Evolutionary conservation across 2,888 invertebrate genomes (phyloP), one percentile per base, ranked within the genome.

Genomic region (Caenorhabditis panamensis): DNA sequence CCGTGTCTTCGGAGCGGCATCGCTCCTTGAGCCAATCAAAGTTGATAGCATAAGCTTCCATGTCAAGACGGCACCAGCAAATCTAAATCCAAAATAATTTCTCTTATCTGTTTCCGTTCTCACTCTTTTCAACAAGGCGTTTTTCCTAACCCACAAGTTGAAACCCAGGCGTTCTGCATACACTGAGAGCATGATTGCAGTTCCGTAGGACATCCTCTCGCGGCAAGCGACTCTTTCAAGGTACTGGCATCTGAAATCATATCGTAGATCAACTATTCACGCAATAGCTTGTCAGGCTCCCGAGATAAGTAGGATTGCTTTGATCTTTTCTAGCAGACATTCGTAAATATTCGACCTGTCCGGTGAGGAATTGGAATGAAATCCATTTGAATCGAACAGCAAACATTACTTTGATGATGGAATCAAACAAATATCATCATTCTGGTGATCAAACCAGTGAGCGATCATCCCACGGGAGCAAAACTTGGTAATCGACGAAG

Each of bases 151-250:
- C 62, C 87, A 80, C 6, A 91, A 82, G 6, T 64, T 20, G 37
- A 84, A 84, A 11, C 72, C 67, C 20, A 58, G 28, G 22, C 78
- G 53, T 9, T 62, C 53, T 5, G 79, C 75, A 9, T 54, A 66
- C 83, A 94, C 93, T 0, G 94, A 95, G 53, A 95, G 92, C 16
- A 95, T 92, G 51, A 95, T 91, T 18, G 95, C 93, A 0, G 95
- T 95, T 0, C 94, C 93, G 1, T 95, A 95, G 4, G 95, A 95
- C 73, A 95, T 93, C 87, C 94, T 93, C 90, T 95, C 95, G 8
- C 95, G 93, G 13, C 91, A 87, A 11, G 71, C 75, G 2, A 86
- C 44, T 13, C 72, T 37, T 31, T 78, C 63, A 59, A 85, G 69
- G 8, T 51, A 26, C 1, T 22, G 37, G 41, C 85, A 85, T 68